These are phyloP conservation scores for Chymomyza amoena DNA, from an alignment of 2,888 invertebrate genomes.

Conservation along the genomic window DNA sequence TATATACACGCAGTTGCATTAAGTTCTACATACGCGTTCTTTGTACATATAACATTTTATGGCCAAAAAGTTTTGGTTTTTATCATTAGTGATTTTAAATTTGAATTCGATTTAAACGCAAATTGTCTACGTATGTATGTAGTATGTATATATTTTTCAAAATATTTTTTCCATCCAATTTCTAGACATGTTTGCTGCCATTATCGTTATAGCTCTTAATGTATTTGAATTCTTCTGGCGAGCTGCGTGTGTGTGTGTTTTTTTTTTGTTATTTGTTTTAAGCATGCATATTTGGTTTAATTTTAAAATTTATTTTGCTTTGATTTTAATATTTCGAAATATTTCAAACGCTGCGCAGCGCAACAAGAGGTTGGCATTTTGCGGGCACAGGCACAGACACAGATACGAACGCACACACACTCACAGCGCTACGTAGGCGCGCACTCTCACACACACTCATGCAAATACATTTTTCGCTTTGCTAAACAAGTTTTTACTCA, in stretches of 20 bases:
- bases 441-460: constrained; percentile 6
- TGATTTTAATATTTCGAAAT: constrained; percentile 10
- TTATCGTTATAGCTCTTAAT: background rate
- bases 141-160: background rate
- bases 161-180: background rate
- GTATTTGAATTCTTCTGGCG: background rate
- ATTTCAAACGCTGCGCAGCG: constrained; percentile 38
- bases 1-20: no score
- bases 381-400: constrained; percentile 15
- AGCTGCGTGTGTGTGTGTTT: background rate
- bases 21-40: no score
- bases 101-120: background rate
- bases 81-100: no score
- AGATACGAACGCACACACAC: constrained; percentile 34
- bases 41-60: no score
- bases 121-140: background rate
- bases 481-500: background rate
- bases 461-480: background rate
- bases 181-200: background rate
- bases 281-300: constrained; percentile 1
- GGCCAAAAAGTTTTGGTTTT: no score
- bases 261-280: background rate
- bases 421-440: background rate
- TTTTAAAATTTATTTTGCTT: constrained; percentile 14
- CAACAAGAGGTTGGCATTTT: constrained; percentile 46